Percentiles rank a stretch among this genome's conserved stretches.
These are phyloP conservation scores for Thomomys bottae DNA, from an alignment of 2,113 vertebrate species.

Conservation along the genomic window DNA sequence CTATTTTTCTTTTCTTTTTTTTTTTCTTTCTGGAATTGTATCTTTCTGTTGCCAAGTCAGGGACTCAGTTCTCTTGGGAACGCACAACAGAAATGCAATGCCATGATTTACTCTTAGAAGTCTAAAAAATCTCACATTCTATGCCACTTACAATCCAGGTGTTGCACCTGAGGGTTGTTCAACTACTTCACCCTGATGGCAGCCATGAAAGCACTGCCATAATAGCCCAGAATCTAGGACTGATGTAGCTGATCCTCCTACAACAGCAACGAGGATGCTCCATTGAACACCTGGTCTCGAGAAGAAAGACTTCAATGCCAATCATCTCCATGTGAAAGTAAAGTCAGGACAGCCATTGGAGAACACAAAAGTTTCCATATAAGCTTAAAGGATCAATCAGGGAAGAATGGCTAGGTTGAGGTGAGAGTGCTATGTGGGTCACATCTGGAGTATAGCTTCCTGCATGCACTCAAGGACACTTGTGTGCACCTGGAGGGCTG, in stretches of 20 bases:
- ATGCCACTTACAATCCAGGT: neutral
- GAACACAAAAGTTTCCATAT: neutral
- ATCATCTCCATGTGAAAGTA: neutral
- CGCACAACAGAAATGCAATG: neutral
- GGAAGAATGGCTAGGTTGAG: neutral
- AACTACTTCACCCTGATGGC: neutral
- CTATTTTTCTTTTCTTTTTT: no score
- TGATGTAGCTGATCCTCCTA: neutral
- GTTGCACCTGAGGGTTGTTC: neutral
- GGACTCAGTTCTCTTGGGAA: neutral
- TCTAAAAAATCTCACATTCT: neutral
- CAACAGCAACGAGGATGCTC: neutral
- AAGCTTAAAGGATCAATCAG: neutral
- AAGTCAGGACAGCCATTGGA: neutral
- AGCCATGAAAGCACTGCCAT: neutral
- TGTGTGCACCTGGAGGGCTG: neutral
- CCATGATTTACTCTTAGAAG: neutral
- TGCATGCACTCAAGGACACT: neutral
- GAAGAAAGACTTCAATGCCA: neutral
- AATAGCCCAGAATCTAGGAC: neutral
- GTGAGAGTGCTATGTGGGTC: neutral
- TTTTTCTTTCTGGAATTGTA: neutral
- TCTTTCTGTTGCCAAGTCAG: neutral
- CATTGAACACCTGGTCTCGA: slow-evolving; percentile 23
- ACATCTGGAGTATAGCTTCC: neutral